Conservation (phyloP, 2,888 invertebrate genomes). For the Drosophila niveifrons region DNA sequence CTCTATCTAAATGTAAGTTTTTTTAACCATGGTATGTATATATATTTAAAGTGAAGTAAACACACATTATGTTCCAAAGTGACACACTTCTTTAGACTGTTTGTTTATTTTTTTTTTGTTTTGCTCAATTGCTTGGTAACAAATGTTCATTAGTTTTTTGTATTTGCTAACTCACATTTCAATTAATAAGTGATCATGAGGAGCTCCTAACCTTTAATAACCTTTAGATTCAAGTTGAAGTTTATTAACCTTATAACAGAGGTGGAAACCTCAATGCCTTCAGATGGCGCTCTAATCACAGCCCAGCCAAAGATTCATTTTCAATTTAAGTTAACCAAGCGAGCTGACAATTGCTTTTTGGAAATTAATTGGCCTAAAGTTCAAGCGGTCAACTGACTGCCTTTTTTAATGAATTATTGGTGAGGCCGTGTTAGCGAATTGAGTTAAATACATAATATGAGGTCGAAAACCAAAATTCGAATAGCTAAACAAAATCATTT, state of each 20-base stretch:
- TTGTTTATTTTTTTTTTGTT: constrained; percentile 36
- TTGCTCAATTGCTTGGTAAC: constrained; percentile 12
- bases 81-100: constrained; percentile 46
- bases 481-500: constrained; percentile 46
- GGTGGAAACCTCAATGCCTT: constrained; percentile 54
- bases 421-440: constrained; percentile 30
- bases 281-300: constrained; percentile 39
- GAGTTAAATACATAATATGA: constrained; percentile 31
- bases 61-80: constrained; percentile 39
- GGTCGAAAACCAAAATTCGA: background rate
- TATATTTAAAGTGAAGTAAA: constrained; percentile 6
- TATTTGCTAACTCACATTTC: constrained; percentile 45
- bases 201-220: constrained; percentile 52
- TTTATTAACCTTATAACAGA: constrained; percentile 73
- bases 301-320: constrained; percentile 35
- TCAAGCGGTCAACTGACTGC: constrained; percentile 50
- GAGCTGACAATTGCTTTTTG: constrained; percentile 43
- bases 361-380: constrained; percentile 56
- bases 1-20: too few species aligned
- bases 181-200: constrained; percentile 61
- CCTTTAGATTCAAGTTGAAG: constrained; percentile 67
- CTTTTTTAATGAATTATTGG: constrained; percentile 37
- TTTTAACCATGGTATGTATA: too few species aligned
- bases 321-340: constrained; percentile 35
- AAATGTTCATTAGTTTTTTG: constrained; percentile 7